Conservation (phyloP, 1,140 invertebrate species). For the Pomacea maculata region DNA sequence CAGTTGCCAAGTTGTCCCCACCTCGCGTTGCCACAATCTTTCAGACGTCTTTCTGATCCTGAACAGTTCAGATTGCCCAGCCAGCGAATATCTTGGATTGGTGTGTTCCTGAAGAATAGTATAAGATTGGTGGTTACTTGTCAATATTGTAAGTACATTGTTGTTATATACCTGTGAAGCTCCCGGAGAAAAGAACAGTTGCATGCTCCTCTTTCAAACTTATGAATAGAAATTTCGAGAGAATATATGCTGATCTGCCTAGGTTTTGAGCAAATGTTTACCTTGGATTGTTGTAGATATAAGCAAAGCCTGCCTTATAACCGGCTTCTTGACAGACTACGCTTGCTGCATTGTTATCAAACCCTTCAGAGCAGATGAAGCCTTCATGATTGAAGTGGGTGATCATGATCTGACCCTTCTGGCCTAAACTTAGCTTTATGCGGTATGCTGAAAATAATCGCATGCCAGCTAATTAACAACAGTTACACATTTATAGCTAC, state of each 20-base stretch:
- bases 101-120: too few relatives aligned
- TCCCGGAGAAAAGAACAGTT: too few relatives aligned
- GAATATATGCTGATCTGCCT: too few relatives aligned
- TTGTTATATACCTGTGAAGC: too few relatives aligned
- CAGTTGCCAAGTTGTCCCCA: too few relatives aligned
- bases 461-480: neutral
- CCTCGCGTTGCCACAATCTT: slow-evolving; percentile 1
- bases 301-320: slow-evolving; percentile 44
- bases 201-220: too few relatives aligned
- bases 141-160: too few relatives aligned
- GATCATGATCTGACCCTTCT: slow-evolving; percentile 39
- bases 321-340: slow-evolving; percentile 54
- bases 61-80: slow-evolving; percentile 20
- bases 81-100: slow-evolving; percentile 8
- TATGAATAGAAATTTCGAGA: too few relatives aligned
- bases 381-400: slow-evolving; percentile 44
- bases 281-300: slow-evolving; percentile 17
- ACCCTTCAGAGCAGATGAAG: slow-evolving; percentile 52
- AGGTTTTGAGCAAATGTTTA: too few relatives aligned
- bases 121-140: too few relatives aligned
- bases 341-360: slow-evolving; percentile 48
- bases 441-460: slow-evolving; percentile 35
- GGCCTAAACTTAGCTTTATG: slow-evolving; percentile 33
- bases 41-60: slow-evolving; percentile 14
- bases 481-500: neutral